Evolutionary conservation across 2,888 invertebrate genomes (phyloP), one percentile per base, ranked within the genome.

Genomic region (Drosophila lacicola): DNA sequence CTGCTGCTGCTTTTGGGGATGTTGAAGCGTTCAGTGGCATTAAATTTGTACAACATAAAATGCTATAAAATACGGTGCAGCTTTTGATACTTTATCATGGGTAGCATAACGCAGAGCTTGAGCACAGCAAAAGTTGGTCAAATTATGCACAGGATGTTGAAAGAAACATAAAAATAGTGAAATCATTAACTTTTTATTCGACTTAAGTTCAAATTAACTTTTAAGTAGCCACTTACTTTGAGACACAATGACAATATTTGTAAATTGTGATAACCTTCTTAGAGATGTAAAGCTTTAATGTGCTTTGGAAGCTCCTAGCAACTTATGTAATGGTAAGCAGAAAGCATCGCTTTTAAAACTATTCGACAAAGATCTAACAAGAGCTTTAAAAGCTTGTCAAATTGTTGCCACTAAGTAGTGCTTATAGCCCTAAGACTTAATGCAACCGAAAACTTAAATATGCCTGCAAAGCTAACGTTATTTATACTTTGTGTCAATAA

Each of bases 11-110:
- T 50, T 49, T 57, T 47, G 25, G 46, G 66, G 70, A 74, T 61
- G 65, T 41, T 63, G 66, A 55, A 61, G 72, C 64, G 51, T 70
- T 74, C 66, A 62, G 50, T 60, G 58, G 37, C 78, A 80, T 74
- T 70, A 70, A 76, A 82, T 74, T 72, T 68, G 68, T 75, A 55
- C 53, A 44, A 61, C 81, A 75, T 83, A 77, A 84, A 87, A 67
- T 57, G 51, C 36, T 69, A 51, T 55, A 71, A 74, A 71, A 74
- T 78, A 82, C 56, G 33, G 54, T 47, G 42, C 14, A 63, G 67
- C 71, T 68, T 75, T 56, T 46, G 39, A 55, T 29, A 61, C 58
- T 54, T 67, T 54, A 64, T 51, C 44, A 36, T 29, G 21, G 46
- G 51, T 11, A 13, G 19, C 8, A 14, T 25, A 6, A 10, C 17